Base-by-base conservation (phyloP, 1,140 invertebrate genomes). In the Panagrolaimus sp. region DNA sequence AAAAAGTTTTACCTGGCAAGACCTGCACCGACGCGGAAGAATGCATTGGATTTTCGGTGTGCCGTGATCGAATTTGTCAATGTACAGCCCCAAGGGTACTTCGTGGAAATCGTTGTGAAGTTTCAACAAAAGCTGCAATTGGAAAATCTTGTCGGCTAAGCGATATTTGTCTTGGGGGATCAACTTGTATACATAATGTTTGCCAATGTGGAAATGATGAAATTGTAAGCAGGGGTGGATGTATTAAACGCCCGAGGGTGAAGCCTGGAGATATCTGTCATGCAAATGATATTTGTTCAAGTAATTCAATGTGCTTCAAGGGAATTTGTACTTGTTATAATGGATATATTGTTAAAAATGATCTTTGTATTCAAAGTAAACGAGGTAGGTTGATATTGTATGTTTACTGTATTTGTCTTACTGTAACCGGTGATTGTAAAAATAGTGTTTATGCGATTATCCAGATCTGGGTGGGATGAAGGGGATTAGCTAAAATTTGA, bases 321-420 rank as follows among this genome's bases (percentile, higher is more conserved):
- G 58, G 68, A n/a, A 26, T 32, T n/a, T 68, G 67, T 63, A 63
- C 17, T 0, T 68, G 67, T 9, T 63, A 65, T n/a, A 21, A 32
- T 9, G 55, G 55, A n/a, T 48, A 44, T 15, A 24, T 65, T 10
- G 32, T 67, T n/a, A n/a, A 43, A 28, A 43, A 64, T 21, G 38
- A 32, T 38, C 3, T 7, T 38, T 69, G 68, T 52, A 12, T 9
- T 68, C 17, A 17, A 32, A 12, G 17, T 8, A 17, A 17, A 48
- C 14, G 67, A 24, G 55, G 63, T 64, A 64, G 12, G 7, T 64
- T 64, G 28, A 7, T 21, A 24, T 15, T 32, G 9, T 62, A 15
- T 7, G 9, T 64, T 64, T 15, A 0, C 1, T n/a, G 43, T 64
- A 2, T 38, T 43, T 43, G 8, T 38, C 9, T 58, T 5, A 58